Percentiles rank a stretch among this genome's conserved stretches.
Evolutionary conservation across 2,113 vertebrate species (phyloP).

Genomic region (Megaceryle maxima): DNA sequence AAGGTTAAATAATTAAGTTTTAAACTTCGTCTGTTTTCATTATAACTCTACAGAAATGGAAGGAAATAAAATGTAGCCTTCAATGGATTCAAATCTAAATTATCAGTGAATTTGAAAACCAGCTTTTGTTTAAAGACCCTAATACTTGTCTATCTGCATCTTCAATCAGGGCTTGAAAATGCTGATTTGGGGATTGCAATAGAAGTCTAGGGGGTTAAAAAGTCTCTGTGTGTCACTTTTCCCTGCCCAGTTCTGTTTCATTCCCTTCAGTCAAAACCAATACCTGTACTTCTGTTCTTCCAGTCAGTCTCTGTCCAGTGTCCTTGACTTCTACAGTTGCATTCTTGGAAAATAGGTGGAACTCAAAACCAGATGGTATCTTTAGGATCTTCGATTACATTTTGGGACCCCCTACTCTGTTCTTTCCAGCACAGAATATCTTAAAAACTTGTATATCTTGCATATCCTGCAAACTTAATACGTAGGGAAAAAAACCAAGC

Average conservation of each 20-base stretch:
- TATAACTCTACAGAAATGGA: neutral
- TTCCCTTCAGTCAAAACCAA: neutral
- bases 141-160: neutral
- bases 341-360: neutral
- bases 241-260: neutral
- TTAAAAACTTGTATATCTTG: neutral
- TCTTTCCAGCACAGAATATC: neutral
- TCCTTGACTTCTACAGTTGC: neutral
- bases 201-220: neutral
- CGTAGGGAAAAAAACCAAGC: neutral
- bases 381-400: neutral
- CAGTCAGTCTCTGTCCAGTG: neutral
- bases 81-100: neutral
- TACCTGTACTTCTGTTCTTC: neutral
- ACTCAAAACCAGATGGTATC: neutral
- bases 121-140: neutral
- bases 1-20: neutral
- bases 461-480: neutral
- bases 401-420: neutral
- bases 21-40: neutral
- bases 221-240: neutral
- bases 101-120: neutral
- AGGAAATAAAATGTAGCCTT: neutral
- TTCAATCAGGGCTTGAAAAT: neutral
- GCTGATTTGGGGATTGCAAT: neutral